A percentile compares a stretch with the other conserved stretches of the same genome.
Conservation (phyloP, 2,888 invertebrate species). For the Pyrgus malvae region DNA sequence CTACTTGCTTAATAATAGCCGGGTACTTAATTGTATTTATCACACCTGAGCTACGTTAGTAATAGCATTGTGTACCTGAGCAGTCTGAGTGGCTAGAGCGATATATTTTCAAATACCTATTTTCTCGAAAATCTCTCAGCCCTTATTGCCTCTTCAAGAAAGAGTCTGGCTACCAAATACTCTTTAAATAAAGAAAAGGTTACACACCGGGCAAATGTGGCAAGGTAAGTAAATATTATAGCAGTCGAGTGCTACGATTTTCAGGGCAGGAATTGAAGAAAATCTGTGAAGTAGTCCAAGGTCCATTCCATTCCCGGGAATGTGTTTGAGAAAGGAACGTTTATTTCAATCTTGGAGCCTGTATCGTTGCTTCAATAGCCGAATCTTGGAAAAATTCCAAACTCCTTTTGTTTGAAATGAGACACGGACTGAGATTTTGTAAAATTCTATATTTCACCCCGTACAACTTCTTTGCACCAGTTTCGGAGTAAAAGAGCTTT, state of each 20-base stretch:
- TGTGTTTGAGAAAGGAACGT: constrained; percentile 34
- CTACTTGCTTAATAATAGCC: too few species aligned
- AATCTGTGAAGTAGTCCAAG: constrained; percentile 31
- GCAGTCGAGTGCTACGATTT: constrained; percentile 13
- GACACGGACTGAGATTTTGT: constrained; percentile 12
- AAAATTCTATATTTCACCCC: constrained; percentile 4
- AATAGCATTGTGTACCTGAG: too few species aligned
- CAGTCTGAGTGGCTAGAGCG: too few species aligned
- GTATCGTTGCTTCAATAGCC: constrained; percentile 24
- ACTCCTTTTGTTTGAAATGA: constrained; percentile 25
- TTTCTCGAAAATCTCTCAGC: too few species aligned
- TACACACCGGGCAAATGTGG: neutral
- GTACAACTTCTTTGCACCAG: neutral
- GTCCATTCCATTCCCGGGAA: constrained; percentile 32
- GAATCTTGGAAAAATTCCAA: constrained; percentile 28
- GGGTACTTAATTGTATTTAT: too few species aligned
- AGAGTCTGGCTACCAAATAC: neutral
- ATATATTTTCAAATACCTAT: too few species aligned
- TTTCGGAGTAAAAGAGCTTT: neutral
- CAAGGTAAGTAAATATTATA: constrained; percentile 21
- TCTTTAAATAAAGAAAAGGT: constrained; percentile 7
- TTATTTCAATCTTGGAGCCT: constrained; percentile 32
- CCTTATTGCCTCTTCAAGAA: too few species aligned
- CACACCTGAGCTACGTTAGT: too few species aligned
- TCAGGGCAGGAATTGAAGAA: constrained; percentile 16